These are phyloP conservation scores for Busseola fusca DNA, from an alignment of 2,888 invertebrate genomes.

Conservation along the genomic window DNA sequence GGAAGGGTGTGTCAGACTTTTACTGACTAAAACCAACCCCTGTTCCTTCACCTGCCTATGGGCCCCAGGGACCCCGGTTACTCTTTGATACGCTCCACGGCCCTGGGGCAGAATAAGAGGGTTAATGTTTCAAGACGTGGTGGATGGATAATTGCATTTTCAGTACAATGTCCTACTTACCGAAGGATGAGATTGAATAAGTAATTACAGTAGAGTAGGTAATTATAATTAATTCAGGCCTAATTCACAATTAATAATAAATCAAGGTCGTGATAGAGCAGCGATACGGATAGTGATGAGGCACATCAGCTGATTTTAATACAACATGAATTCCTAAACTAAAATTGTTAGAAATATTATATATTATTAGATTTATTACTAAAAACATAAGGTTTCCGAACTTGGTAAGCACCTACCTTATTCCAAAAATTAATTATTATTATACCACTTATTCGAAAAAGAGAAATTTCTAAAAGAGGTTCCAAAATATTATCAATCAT, in stretches of 20 bases:
- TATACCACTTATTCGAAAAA: neutral
- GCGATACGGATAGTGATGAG: conserved; percentile 4
- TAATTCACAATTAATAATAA: conserved; percentile 31
- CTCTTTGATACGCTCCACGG: too few species aligned
- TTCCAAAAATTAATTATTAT: too few species aligned
- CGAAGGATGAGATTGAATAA: conserved; percentile 18
- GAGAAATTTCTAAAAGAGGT: neutral
- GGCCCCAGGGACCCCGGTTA: too few species aligned
- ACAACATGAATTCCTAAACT: too few species aligned
- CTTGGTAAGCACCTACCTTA: neutral
- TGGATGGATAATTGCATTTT: neutral
- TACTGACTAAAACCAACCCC: too few species aligned
- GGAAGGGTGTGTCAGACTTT: too few species aligned
- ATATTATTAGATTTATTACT: neutral
- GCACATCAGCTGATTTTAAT: neutral
- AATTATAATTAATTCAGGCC: conserved; percentile 27
- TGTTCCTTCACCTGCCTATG: too few species aligned
- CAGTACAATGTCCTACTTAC: neutral
- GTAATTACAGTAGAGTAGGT: conserved; percentile 10
- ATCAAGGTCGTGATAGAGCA: conserved; percentile 22
- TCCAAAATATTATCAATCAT: neutral
- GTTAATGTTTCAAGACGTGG: neutral
- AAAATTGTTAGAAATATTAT: neutral
- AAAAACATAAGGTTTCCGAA: neutral
- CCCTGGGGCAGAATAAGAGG: too few species aligned